Conservation (phyloP, 1,140 invertebrate species). For the Calliopsis andreniformis region DNA sequence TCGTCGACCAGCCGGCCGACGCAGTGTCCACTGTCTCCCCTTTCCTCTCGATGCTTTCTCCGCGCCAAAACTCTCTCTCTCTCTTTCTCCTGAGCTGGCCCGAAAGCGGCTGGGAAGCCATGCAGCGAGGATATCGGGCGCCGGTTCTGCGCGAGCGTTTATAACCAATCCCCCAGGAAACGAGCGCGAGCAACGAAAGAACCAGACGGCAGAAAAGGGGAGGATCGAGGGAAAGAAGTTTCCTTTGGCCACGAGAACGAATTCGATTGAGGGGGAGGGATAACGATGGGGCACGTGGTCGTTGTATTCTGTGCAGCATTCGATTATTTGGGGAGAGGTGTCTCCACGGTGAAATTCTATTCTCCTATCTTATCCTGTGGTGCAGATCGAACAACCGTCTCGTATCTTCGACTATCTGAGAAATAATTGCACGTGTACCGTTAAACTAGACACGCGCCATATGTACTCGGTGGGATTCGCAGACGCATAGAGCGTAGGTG, state of each 20-base stretch:
- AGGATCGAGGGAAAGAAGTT: not conserved
- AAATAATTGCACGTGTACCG: not conserved
- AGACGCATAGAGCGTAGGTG: not conserved
- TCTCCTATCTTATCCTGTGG: no score
- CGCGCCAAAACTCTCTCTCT: constrained; percentile 35
- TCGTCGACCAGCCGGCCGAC: constrained; percentile 4
- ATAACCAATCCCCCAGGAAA: constrained; percentile 53
- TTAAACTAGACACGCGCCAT: not conserved
- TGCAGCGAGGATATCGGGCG: constrained; percentile 49
- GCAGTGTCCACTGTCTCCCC: not conserved
- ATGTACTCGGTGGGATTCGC: no score
- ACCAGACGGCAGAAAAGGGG: constrained; percentile 25
- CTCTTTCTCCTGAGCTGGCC: no score
- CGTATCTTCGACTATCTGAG: no score
- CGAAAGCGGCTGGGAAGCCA: constrained; percentile 38
- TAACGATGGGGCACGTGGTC: constrained; percentile 6
- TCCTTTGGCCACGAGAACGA: constrained; percentile 7
- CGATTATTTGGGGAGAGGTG: not conserved
- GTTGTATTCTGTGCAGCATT: not conserved
- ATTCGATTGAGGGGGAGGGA: not conserved
- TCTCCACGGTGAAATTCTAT: not conserved
- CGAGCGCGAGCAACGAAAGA: constrained; percentile 22
- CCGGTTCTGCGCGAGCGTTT: constrained; percentile 46
- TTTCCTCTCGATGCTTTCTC: constrained; percentile 7
- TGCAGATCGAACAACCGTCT: no score